These are phyloP conservation scores for Diceros bicornis DNA, from an alignment of 2,797 vertebrate genomes.

Conservation along the genomic window DNA sequence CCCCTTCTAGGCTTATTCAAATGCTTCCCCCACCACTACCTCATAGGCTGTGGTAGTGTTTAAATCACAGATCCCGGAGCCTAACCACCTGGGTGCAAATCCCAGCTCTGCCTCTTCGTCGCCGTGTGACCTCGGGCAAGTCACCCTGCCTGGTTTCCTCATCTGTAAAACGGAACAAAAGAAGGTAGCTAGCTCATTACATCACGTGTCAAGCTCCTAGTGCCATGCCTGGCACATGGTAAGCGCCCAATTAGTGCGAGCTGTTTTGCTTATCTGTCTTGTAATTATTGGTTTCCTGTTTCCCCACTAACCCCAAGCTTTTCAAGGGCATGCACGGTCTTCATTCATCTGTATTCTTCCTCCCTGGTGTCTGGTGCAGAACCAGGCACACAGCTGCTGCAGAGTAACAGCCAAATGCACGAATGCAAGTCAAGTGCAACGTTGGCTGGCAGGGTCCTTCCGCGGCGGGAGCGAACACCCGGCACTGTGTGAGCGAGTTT, in stretches of 20 bases:
- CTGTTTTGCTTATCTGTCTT: background rate
- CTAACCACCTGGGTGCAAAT: background rate
- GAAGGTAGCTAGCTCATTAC: background rate
- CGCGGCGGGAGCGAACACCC: background rate
- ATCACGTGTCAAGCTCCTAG: background rate
- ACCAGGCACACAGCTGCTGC: background rate
- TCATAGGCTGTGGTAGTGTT: background rate
- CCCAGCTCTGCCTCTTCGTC: background rate
- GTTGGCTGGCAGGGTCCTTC: background rate
- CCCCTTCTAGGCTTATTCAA: too few relatives aligned
- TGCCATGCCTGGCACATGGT: background rate
- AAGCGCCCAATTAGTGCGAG: background rate
- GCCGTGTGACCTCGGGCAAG: background rate
- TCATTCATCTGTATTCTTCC: background rate
- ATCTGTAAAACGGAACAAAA: background rate
- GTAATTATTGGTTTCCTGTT: background rate
- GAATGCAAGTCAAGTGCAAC: background rate
- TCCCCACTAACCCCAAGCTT: background rate
- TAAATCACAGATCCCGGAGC: background rate
- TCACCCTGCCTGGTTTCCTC: background rate
- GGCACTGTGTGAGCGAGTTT: background rate
- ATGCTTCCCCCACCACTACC: accelerated
- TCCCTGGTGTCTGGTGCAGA: background rate
- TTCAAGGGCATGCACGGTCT: background rate
- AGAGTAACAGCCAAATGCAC: background rate